phyloP scores from a whole-genome alignment of 1,140 invertebrate species.

The Theocolax elegans region DNA sequence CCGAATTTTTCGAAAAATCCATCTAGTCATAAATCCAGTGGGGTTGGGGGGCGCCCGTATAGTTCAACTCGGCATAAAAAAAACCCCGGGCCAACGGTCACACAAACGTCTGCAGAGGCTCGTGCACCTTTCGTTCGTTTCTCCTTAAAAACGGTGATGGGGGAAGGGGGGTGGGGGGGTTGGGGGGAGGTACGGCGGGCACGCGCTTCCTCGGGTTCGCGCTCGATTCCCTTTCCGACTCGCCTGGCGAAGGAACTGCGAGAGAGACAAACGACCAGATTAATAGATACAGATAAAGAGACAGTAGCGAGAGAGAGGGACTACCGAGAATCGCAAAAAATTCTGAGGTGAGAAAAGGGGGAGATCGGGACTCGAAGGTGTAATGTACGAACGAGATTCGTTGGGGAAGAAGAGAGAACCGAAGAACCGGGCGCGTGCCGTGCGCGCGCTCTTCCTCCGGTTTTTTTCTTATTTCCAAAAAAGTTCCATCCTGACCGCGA shows the following conservation, averaged over 20 bases:
- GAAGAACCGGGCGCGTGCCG: slow-evolving; percentile 48
- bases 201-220: slow-evolving; percentile 14
- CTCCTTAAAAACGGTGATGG: slow-evolving; percentile 31
- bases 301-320: background rate
- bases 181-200: too few species aligned
- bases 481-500: slow-evolving; percentile 27
- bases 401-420: slow-evolving; percentile 15
- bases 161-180: background rate
- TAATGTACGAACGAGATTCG: too few species aligned
- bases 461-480: slow-evolving; percentile 37
- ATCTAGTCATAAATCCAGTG: slow-evolving; percentile 44
- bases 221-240: slow-evolving; percentile 22
- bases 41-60: background rate
- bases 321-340: slow-evolving; percentile 25
- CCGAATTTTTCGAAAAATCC: slow-evolving; percentile 54
- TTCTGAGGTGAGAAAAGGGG: too few species aligned
- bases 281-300: slow-evolving; percentile 4
- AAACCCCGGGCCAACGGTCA: slow-evolving; percentile 46
- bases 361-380: background rate
- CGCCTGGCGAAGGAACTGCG: slow-evolving; percentile 27
- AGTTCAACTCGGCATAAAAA: slow-evolving; percentile 48
- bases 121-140: slow-evolving; percentile 4
- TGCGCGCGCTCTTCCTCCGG: slow-evolving; percentile 36
- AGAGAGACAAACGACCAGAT: slow-evolving; percentile 9
- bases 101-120: slow-evolving; percentile 29